phyloP scores from a whole-genome alignment of 2,113 vertebrate species.

The Vireo altiloquus region DNA sequence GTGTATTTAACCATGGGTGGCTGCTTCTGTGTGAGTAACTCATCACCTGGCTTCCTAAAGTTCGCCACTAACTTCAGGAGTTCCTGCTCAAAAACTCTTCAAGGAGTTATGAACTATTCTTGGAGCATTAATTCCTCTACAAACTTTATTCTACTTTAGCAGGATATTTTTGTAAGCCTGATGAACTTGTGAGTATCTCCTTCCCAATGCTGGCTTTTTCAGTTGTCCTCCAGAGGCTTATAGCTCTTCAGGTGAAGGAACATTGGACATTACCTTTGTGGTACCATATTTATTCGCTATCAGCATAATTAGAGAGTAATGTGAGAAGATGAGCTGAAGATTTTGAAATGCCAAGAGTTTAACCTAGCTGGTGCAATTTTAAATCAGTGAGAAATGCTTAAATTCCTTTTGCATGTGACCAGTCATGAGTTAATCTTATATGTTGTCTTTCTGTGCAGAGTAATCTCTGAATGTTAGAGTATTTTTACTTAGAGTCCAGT shows the following conservation, averaged over 20 bases:
- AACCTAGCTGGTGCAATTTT: background rate
- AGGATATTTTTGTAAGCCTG: conserved; percentile 29
- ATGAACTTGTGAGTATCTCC: conserved; percentile 32
- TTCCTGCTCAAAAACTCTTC: background rate
- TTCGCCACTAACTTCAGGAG: conserved; percentile 37
- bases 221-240: background rate
- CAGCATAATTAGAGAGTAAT: background rate
- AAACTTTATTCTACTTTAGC: conserved; percentile 31
- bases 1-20: background rate
- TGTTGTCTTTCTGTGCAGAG: background rate
- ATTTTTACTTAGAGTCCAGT: conserved; percentile 47
- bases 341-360: background rate
- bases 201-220: background rate
- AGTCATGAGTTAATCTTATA: background rate
- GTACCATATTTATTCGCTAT: background rate
- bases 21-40: conserved; percentile 5
- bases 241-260: background rate
- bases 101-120: background rate
- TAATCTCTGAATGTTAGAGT: background rate
- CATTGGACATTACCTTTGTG: background rate
- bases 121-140: background rate
- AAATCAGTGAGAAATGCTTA: background rate
- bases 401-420: background rate
- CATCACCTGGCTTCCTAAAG: background rate
- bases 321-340: background rate